A percentile compares a stretch with the other conserved stretches of the same genome.
Evolutionary conservation across 2,888 invertebrate genomes (phyloP).

Genomic region (Cataglyphis altisquamis): DNA sequence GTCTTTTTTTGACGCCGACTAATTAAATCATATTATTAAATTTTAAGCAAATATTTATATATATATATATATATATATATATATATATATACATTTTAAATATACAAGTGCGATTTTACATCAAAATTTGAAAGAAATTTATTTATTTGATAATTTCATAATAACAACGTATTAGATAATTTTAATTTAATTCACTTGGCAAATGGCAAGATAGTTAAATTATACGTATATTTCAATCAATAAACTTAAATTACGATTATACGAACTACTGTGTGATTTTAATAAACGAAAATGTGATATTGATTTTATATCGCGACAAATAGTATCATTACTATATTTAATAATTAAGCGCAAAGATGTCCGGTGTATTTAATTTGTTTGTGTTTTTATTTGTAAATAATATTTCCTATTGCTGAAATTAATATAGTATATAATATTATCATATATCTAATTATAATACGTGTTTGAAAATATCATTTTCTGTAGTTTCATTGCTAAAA

Average conservation of each 20-base stretch:
- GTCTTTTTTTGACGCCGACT: background rate
- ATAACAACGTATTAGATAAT: background rate
- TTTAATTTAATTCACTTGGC: slow-evolving; percentile 5
- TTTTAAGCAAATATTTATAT: background rate
- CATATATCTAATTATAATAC: background rate
- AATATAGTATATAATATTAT: background rate
- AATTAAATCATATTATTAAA: slow-evolving; percentile 14
- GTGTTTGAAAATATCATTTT: background rate
- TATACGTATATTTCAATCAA: slow-evolving; percentile 1
- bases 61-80: background rate
- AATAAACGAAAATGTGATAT: background rate
- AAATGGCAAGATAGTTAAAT: background rate
- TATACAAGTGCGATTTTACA: background rate
- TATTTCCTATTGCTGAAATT: slow-evolving; percentile 1
- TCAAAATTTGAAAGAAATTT: background rate
- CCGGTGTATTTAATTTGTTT: background rate
- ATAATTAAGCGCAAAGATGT: slow-evolving; percentile 11
- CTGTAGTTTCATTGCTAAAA: background rate
- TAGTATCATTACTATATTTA: background rate
- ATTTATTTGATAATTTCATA: background rate
- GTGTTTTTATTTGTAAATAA: slow-evolving; percentile 7
- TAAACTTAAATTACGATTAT: background rate
- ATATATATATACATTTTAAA: background rate
- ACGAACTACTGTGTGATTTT: background rate
- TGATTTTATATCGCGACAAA: slow-evolving; percentile 1